Conservation (phyloP, 2,888 invertebrate species). For the Meghimatium bilineatum region DNA sequence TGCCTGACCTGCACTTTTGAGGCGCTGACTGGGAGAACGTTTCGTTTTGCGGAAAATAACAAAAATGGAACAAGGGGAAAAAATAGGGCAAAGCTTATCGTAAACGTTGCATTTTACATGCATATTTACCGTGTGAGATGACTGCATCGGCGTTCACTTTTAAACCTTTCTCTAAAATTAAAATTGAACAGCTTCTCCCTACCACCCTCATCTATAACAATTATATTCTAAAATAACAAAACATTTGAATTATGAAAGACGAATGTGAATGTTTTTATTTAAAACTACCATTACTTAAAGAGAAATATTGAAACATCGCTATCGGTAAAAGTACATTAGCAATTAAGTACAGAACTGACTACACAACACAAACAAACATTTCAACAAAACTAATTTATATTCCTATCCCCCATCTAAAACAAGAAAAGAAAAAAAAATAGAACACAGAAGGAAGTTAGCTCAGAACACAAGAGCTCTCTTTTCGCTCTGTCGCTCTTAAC, state of each 20-base stretch:
- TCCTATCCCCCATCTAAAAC: background rate
- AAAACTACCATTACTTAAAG: too few species aligned
- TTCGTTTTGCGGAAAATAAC: background rate
- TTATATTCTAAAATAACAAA: too few species aligned
- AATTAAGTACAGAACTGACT: too few species aligned
- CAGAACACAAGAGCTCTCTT: background rate
- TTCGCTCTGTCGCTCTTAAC: background rate
- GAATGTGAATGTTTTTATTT: too few species aligned
- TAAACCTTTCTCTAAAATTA: background rate
- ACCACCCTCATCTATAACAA: too few species aligned
- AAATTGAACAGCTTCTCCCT: too few species aligned
- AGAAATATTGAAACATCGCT: too few species aligned
- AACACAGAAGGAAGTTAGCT: background rate
- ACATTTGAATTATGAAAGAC: too few species aligned
- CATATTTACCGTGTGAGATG: background rate
- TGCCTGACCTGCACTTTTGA: slow-evolving; percentile 43
- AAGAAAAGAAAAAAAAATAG: background rate
- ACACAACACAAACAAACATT: too few species aligned
- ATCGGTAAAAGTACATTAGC: too few species aligned
- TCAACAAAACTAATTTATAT: too few species aligned
- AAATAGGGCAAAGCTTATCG: background rate
- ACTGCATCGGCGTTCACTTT: too few species aligned
- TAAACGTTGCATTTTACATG: background rate
- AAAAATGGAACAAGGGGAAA: background rate
- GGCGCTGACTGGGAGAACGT: slow-evolving; percentile 32